Percentiles rank a stretch among this genome's conserved stretches.
phyloP scores from a whole-genome alignment of 2,888 invertebrate species.

The Drosophila cognata region DNA sequence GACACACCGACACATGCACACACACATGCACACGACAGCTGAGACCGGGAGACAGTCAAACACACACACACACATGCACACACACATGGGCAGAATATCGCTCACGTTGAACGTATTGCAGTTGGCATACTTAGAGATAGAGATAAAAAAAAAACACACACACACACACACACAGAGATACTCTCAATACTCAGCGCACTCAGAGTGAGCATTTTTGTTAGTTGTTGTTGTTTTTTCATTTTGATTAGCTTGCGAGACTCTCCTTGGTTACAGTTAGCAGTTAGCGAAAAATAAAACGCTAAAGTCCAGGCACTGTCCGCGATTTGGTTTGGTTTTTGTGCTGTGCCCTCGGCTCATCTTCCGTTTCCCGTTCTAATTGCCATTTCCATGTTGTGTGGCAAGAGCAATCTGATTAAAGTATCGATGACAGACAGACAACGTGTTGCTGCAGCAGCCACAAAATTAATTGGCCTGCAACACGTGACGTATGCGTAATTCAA shows the following conservation, averaged over 20 bases:
- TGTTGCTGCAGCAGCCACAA: constrained; percentile 10
- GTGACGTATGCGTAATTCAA: constrained; percentile 75
- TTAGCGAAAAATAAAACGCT: constrained; percentile 11
- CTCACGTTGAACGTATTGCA: constrained; percentile 69
- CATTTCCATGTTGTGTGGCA: constrained; percentile 6
- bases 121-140: constrained; percentile 62
- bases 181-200: neutral
- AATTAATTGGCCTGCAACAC: constrained; percentile 65
- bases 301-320: neutral
- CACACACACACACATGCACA: constrained; percentile 13
- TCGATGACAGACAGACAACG: constrained; percentile 46
- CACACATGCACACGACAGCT: constrained; percentile 34
- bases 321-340: neutral
- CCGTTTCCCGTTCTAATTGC: constrained; percentile 46
- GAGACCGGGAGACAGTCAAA: constrained; percentile 40
- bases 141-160: constrained; percentile 15
- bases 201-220: constrained; percentile 8
- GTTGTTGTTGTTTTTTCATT: neutral
- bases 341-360: constrained; percentile 12
- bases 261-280: constrained; percentile 28
- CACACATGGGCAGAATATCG: constrained; percentile 10
- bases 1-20: constrained; percentile 42
- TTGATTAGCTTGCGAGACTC: constrained; percentile 17
- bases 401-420: constrained; percentile 56
- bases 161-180: constrained; percentile 11